A percentile compares a stretch with the other conserved stretches of the same genome.
These are phyloP conservation scores for Dasyornis broadbenti DNA, from an alignment of 2,113 vertebrate genomes.

Conservation along the genomic window DNA sequence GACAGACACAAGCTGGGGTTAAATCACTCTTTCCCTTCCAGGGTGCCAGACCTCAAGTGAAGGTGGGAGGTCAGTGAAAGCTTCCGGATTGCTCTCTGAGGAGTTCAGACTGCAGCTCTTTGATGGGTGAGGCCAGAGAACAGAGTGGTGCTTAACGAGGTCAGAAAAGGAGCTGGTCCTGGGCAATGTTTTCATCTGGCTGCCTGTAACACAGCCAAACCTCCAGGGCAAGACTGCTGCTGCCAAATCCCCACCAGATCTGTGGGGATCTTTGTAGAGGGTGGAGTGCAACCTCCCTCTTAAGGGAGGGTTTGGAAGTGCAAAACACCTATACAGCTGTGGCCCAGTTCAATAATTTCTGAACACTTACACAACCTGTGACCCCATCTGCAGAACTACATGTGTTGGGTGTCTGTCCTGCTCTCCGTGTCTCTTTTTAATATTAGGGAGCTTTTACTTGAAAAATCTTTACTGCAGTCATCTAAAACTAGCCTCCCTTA, in stretches of 20 bases:
- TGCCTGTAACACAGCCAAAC: neutral
- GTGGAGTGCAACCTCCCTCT: neutral
- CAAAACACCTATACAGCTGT: neutral
- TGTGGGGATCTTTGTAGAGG: neutral
- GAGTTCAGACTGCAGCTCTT: neutral
- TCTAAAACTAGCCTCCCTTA: slow-evolving; percentile 40
- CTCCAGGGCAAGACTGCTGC: neutral
- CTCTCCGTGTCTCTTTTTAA: neutral
- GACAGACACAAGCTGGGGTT: neutral
- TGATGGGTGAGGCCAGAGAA: neutral
- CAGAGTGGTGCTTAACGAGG: accelerated
- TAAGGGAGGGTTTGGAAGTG: neutral
- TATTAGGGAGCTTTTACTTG: neutral
- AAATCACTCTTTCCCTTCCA: neutral
- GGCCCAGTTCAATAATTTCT: neutral
- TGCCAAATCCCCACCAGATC: neutral
- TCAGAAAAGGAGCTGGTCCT: neutral
- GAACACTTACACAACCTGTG: neutral
- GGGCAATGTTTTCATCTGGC: neutral
- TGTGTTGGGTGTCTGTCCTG: neutral
- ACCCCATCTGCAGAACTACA: neutral
- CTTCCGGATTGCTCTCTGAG: neutral
- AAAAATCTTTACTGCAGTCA: slow-evolving; percentile 31
- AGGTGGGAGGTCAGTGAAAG: neutral
- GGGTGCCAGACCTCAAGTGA: neutral